A percentile compares a stretch with the other conserved stretches of the same genome.
Evolutionary conservation across 2,888 invertebrate species (phyloP).

Genomic region (Metopia argyrocephala): DNA sequence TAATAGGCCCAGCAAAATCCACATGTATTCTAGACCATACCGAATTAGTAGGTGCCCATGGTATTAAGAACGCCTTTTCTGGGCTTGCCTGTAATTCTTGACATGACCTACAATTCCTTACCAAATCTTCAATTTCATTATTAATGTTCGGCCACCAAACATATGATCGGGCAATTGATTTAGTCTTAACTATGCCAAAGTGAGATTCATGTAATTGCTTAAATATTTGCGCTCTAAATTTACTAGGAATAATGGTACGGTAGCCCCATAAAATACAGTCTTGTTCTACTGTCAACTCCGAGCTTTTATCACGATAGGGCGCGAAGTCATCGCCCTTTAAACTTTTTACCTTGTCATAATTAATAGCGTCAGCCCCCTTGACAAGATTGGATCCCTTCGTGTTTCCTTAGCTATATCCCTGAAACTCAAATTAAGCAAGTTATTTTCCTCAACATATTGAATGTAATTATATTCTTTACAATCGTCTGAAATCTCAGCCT

Average conservation of each 20-base stretch:
- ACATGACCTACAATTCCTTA: constrained; percentile 46
- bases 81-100: constrained; percentile 54
- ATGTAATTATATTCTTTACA: not conserved
- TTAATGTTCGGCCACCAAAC: not conserved
- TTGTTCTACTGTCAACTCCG: constrained; percentile 4
- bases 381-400: constrained; percentile 2
- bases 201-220: not conserved
- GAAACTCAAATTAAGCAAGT: not conserved
- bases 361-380: not conserved
- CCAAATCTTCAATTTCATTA: constrained; percentile 21
- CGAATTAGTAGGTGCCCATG: constrained; percentile 48
- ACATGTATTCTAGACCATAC: constrained; percentile 10
- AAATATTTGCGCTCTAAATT: not conserved
- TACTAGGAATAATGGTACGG: not conserved
- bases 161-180: not conserved
- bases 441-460: not conserved
- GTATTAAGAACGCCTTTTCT: constrained; percentile 42
- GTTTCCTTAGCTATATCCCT: constrained; percentile 11
- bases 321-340: not conserved
- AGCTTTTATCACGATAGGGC: not conserved
- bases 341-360: not conserved
- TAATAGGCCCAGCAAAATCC: constrained; percentile 3
- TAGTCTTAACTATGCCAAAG: constrained; percentile 19
- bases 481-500: not conserved
- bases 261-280: constrained; percentile 29